Evolutionary conservation across 2,888 invertebrate genomes (phyloP).

Genomic region (Poecilobothrus nobilitatus): DNA sequence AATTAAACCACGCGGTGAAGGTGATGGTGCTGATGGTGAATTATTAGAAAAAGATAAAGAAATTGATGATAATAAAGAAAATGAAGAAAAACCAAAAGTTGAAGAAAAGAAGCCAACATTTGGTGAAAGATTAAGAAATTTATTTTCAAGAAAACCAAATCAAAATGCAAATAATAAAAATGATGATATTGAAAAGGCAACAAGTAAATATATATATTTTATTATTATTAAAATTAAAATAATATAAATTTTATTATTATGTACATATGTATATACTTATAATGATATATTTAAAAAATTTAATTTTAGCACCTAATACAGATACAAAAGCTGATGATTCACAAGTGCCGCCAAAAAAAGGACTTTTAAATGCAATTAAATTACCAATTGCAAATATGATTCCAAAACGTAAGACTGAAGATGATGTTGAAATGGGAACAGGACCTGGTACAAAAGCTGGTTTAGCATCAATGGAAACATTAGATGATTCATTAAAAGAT

Average conservation of each 20-base stretch:
- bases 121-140: slow-evolving; percentile 48
- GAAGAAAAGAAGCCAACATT: slow-evolving; percentile 37
- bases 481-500: slow-evolving; percentile 62
- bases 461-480: slow-evolving; percentile 72
- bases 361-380: slow-evolving; percentile 53
- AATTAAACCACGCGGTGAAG: slow-evolving; percentile 63
- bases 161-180: slow-evolving; percentile 31
- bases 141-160: slow-evolving; percentile 48
- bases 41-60: slow-evolving; percentile 44
- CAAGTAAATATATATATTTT: slow-evolving; percentile 31
- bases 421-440: slow-evolving; percentile 48
- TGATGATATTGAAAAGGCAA: slow-evolving; percentile 35
- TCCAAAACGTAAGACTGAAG: slow-evolving; percentile 47
- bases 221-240: neutral
- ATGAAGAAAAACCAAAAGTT: slow-evolving; percentile 30
- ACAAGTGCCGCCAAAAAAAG: slow-evolving; percentile 42
- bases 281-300: neutral
- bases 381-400: slow-evolving; percentile 55
- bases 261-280: too few relatives aligned
- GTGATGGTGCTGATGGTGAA: slow-evolving; percentile 45
- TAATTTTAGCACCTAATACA: neutral
- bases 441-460: slow-evolving; percentile 56
- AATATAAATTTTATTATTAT: too few relatives aligned
- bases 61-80: slow-evolving; percentile 40
- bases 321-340: slow-evolving; percentile 19